phyloP scores from a whole-genome alignment of 2,113 vertebrate genomes.

The Orientallactaga bullata region DNA sequence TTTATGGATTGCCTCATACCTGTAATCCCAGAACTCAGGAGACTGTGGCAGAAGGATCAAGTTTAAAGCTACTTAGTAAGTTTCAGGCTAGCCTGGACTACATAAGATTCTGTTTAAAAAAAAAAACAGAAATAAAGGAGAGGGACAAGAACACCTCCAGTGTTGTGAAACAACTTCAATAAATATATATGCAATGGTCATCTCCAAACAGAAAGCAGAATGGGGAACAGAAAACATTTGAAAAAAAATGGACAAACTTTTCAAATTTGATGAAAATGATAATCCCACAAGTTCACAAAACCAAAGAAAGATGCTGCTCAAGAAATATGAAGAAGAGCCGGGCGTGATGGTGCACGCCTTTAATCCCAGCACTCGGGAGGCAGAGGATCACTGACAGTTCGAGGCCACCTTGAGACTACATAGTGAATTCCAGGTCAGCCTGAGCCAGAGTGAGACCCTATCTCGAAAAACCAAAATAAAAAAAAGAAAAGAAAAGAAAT shows the following conservation, averaged over 20 bases:
- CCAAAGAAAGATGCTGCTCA: neutral
- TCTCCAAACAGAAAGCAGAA: neutral
- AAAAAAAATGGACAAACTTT: slow-evolving; percentile 37
- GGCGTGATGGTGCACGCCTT: too few species aligned
- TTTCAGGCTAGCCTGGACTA: neutral
- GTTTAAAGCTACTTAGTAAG: too few species aligned
- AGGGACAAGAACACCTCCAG: neutral
- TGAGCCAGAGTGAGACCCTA: too few species aligned
- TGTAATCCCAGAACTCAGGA: neutral
- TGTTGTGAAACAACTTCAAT: slow-evolving; percentile 34
- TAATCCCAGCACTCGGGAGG: too few species aligned
- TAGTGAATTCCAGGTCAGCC: too few species aligned
- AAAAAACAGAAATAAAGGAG: neutral
- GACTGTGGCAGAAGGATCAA: neutral
- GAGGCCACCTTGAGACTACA: too few species aligned
- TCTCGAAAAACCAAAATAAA: too few species aligned
- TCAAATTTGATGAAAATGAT: slow-evolving; percentile 11
- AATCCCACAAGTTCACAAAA: neutral
- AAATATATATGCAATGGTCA: slow-evolving; percentile 34
- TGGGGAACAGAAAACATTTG: slow-evolving; percentile 33
- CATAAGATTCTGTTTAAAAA: neutral
- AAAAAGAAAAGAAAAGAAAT: too few species aligned
- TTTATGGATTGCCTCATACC: neutral
- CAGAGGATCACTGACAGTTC: too few species aligned
- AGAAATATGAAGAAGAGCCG: slow-evolving; percentile 15